These are phyloP conservation scores for Andrena minutula DNA, from an alignment of 2,888 invertebrate genomes.

Conservation along the genomic window DNA sequence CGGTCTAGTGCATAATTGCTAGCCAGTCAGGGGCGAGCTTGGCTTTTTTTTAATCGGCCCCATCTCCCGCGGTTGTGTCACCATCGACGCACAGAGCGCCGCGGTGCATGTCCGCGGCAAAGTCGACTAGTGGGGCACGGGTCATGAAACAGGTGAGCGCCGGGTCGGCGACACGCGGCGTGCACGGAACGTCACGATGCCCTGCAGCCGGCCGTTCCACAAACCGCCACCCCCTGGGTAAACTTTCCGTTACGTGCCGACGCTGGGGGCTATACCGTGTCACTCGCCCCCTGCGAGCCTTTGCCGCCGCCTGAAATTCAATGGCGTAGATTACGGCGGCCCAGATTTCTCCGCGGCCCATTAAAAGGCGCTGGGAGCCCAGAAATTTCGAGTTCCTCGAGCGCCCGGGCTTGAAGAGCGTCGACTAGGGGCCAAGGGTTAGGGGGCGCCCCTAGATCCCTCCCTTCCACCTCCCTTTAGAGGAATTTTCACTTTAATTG, in stretches of 20 bases:
- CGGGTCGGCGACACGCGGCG: constrained; percentile 64
- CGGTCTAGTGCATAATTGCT: background rate
- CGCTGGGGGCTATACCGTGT: constrained; percentile 41
- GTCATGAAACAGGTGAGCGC: constrained; percentile 49
- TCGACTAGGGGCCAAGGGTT: too few species aligned
- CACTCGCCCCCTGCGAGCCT: constrained; percentile 12
- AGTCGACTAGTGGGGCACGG: constrained; percentile 66
- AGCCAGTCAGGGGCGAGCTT: background rate
- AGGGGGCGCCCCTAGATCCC: too few species aligned
- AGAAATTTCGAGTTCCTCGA: background rate
- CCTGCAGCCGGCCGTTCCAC: constrained; percentile 58
- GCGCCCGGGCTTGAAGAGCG: background rate
- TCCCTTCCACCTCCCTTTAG: background rate
- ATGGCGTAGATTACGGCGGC: constrained; percentile 24
- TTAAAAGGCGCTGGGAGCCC: background rate
- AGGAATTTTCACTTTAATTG: background rate
- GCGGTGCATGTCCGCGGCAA: constrained; percentile 53
- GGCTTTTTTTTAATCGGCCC: constrained; percentile 25
- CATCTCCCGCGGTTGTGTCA: constrained; percentile 31
- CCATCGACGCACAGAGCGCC: constrained; percentile 44
- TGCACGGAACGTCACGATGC: constrained; percentile 50
- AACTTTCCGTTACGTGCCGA: constrained; percentile 61
- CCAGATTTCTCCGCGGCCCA: constrained; percentile 4
- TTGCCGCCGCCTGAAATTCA: constrained; percentile 33
- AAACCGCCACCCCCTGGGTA: constrained; percentile 51